Evolutionary conservation across 1,140 invertebrate genomes (phyloP), one percentile per base, ranked within the genome.

Genomic region (Araneus ventricosus): DNA sequence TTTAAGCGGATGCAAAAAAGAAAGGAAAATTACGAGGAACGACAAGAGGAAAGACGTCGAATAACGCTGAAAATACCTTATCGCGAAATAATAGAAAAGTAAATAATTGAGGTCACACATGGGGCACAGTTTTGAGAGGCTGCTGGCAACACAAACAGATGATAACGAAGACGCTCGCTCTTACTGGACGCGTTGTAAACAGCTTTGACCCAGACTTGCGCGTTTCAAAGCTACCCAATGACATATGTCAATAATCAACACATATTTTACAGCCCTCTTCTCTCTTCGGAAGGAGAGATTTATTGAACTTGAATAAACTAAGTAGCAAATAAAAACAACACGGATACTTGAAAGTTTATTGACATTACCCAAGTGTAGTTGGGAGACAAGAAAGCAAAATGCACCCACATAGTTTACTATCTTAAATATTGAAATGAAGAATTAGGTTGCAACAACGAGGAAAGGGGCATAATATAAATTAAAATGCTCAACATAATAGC

Each of bases 11-110:
- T 63, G 59, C 59, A 8, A 63, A 22, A 63, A n/a, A 4, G 22
- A 61, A 61, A 61, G 22, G 4, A 61, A n/a, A 61, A 61, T 63
- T 63, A 63, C 59, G n/a, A 63, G 5, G 59, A 63, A 63, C 24
- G 59, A n/a, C 45, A 52, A 14, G 45, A 52, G 45, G 45, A 52
- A 52, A 52, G 45, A 52, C 45, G 45, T 52, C 59, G 59, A n/a
- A 63, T 63, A 63, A 63, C 59, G 34, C 17, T 20, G 67, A 75
- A 75, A 75, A 75, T 75, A 37, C 70, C 70, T 75, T 75, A 75
- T 75, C 30, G 70, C 34, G 3, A 30, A 75, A 75, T 75, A 75
- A 75, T 75, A 37, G 67, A 20, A 75, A 37, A 75, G 67, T 30
- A 30, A 75, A 75, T 75, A 75, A 75, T 75, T 75, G 67, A 75